Evolutionary conservation across 2,113 vertebrate genomes (phyloP).

Genomic region (Sylvietta virens): DNA sequence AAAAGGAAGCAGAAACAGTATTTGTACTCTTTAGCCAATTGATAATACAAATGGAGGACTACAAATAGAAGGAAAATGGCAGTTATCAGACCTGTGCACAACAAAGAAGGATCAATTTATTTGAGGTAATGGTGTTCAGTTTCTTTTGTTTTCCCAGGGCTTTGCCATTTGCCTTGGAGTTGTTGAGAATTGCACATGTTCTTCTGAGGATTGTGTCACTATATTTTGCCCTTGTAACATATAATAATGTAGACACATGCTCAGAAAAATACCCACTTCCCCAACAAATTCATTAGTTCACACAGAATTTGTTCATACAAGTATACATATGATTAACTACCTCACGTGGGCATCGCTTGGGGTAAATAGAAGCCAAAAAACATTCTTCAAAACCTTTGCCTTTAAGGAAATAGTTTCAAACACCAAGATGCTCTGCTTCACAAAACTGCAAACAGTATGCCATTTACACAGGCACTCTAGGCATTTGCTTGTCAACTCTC

Average conservation of each 20-base stretch:
- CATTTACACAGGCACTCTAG: conserved; percentile 62
- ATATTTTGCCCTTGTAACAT: not conserved
- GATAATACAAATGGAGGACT: not conserved
- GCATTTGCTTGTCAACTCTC: conserved; percentile 62
- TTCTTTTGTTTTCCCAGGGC: not conserved
- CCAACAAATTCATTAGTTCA: not conserved
- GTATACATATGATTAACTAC: not conserved
- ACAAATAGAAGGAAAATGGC: not conserved
- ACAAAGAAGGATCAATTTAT: not conserved
- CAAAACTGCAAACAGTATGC: conserved; percentile 33
- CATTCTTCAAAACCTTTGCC: conserved; percentile 39
- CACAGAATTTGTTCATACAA: not conserved
- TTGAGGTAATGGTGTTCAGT: not conserved
- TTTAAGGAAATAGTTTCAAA: conserved; percentile 54
- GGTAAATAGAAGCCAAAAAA: conserved; percentile 20
- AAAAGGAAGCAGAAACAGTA: not conserved
- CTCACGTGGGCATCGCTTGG: not conserved
- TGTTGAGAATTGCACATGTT: not conserved
- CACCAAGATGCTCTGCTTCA: conserved; percentile 66
- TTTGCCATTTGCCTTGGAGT: not conserved
- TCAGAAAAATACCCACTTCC: not conserved
- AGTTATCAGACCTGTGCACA: not conserved
- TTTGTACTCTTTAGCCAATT: not conserved
- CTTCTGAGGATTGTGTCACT: not conserved
- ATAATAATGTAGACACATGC: not conserved